Conservation (phyloP, 2,113 vertebrate genomes). For the Kryptolebias marmoratus region DNA sequence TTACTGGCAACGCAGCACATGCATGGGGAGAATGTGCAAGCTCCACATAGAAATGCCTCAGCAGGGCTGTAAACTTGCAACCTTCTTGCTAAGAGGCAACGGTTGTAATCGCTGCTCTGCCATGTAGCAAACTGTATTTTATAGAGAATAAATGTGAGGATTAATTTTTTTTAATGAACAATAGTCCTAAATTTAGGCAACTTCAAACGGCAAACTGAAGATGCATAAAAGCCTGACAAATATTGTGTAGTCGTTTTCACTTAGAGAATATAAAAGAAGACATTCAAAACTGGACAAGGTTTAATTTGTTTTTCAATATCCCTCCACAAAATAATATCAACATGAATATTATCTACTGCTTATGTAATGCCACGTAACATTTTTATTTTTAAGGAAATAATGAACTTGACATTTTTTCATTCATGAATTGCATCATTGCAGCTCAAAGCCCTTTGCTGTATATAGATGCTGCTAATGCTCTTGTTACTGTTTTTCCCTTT, state of each 20-base stretch:
- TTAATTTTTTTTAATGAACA: too few species aligned
- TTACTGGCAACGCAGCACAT: too few species aligned
- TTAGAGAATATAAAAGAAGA: neutral
- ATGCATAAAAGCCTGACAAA: neutral
- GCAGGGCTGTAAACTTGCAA: too few species aligned
- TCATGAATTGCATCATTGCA: neutral
- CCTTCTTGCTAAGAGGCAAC: too few species aligned
- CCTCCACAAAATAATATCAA: neutral
- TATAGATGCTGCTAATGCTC: neutral
- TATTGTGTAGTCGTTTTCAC: neutral
- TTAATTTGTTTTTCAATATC: neutral
- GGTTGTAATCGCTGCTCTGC: too few species aligned
- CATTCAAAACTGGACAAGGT: neutral
- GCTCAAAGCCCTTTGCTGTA: neutral
- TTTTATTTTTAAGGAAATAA: neutral
- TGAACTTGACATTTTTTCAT: neutral
- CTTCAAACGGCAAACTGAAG: neutral
- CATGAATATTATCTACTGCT: neutral
- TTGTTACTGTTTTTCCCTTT: slow-evolving; percentile 20
- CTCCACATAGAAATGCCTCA: too few species aligned
- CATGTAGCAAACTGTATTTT: too few species aligned
- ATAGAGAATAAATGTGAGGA: too few species aligned
- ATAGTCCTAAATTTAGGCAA: neutral
- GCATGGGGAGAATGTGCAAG: too few species aligned
- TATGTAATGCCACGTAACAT: neutral